Evolutionary conservation across 2,797 vertebrate genomes (phyloP), one percentile per base, ranked within the genome.

Genomic region (Oryzias sinensis): DNA sequence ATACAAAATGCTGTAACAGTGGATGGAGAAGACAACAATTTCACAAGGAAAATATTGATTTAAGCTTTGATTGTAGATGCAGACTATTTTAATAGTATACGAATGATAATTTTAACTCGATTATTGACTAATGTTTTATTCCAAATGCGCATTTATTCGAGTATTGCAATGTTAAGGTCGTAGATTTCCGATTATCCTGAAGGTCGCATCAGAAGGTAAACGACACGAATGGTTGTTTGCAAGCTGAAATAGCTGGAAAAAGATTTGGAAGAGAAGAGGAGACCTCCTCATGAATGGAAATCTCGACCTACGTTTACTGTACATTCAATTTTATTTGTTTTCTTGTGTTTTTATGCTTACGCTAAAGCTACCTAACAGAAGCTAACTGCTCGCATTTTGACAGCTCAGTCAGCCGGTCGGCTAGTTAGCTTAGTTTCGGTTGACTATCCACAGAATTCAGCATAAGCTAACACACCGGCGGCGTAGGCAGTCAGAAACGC

Each of bases 171-270:
- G 6, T 1, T 0, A 7, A 1, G 16, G 22, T 15, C 0, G 0
- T 0, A 20, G 0, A 4, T 37, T 72, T 73, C 76, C 64, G 64
- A 77, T 2, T n/a, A 52, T 49, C 6, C 8, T 0, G 0, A 1
- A 74, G 83, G 33, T 87, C 48, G 80, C 80, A 76, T 27, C 85
- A 58, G 11, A 40, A 67, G 64, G 44, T 79, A 76, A 74, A 79
- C 44, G 49, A 43, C 46, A 63, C 49, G 66, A 79, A 73, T 74
- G 72, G 72, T 71, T 42, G 11, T 65, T 64, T 60, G 37, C 29
- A 7, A 62, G 17, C 65, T 73, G 59, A 72, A 79, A 60, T 56
- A 59, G 48, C 53, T 58, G 47, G 48, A 33, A 52, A 50, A 81
- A 49, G 54, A 46, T 14, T 1, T 17, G 72, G 65, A 67, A 68